These are phyloP conservation scores for Xenops minutus DNA, from an alignment of 2,797 vertebrate genomes.

Conservation along the genomic window DNA sequence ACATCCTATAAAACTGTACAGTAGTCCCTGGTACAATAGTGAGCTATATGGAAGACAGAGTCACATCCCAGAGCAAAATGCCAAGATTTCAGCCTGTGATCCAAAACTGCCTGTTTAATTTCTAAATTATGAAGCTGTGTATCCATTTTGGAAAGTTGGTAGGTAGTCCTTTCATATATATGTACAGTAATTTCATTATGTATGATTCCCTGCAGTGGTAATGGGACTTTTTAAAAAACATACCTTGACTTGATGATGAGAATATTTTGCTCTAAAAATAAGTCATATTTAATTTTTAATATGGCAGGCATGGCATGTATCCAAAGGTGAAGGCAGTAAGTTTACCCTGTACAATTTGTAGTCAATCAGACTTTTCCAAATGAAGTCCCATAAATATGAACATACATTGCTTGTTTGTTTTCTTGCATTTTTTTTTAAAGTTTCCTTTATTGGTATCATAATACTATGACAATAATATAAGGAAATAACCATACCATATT, in stretches of 20 bases:
- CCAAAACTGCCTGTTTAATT: not conserved
- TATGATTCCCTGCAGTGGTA: not conserved
- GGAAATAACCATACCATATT: constrained; percentile 48
- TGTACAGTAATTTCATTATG: not conserved
- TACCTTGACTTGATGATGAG: constrained; percentile 41
- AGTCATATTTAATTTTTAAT: constrained; percentile 35
- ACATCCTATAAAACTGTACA: constrained; percentile 24
- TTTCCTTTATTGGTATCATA: constrained; percentile 63
- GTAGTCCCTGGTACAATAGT: not conserved
- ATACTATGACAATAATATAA: constrained; percentile 52
- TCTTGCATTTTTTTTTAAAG: not conserved
- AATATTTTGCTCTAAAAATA: constrained; percentile 62
- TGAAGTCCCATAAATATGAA: constrained; percentile 47
- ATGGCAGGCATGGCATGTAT: not conserved
- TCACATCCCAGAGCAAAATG: not conserved
- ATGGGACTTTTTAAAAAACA: constrained; percentile 31
- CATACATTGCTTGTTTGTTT: constrained; percentile 33
- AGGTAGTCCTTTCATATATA: not conserved
- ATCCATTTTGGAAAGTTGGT: not conserved
- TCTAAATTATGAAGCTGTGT: not conserved
- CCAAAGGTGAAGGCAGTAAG: constrained; percentile 26
- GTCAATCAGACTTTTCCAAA: constrained; percentile 40
- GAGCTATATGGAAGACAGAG: not conserved
- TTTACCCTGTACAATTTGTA: constrained; percentile 46
- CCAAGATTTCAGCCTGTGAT: not conserved